phyloP scores from a whole-genome alignment of 2,888 invertebrate genomes.

The Aphelenchoides bicaudatus region DNA sequence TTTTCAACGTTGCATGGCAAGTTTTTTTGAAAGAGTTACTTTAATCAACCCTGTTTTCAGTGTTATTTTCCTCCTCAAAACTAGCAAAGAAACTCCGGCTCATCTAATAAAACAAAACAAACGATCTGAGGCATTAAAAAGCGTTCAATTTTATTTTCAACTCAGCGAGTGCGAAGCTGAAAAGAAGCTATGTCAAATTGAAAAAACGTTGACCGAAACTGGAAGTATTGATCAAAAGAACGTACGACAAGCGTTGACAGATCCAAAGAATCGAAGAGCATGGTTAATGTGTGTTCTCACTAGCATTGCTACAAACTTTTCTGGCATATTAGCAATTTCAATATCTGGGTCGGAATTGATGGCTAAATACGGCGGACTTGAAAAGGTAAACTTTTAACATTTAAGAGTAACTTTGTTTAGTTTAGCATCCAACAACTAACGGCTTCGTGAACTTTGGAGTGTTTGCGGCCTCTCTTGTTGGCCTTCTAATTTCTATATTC shows the following conservation, averaged over 20 bases:
- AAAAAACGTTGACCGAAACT: neutral
- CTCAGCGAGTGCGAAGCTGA: neutral
- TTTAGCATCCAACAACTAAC: neutral
- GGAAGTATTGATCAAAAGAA: neutral
- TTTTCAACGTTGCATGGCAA: neutral
- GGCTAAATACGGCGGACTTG: neutral
- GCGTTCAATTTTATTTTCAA: neutral
- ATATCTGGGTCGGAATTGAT: neutral
- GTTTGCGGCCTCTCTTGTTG: neutral
- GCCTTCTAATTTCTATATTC: neutral
- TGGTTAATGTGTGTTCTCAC: neutral
- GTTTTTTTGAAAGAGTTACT: neutral
- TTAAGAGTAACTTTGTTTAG: neutral
- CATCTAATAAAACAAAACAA: neutral
- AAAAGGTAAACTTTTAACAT: neutral
- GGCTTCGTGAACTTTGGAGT: constrained; percentile 2
- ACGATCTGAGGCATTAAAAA: neutral
- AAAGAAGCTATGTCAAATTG: neutral
- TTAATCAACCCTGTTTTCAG: neutral
- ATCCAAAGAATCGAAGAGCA: neutral
- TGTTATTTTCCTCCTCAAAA: neutral
- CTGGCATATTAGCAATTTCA: neutral
- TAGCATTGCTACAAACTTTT: neutral
- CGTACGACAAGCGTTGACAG: neutral
- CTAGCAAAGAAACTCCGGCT: neutral